phyloP scores from a whole-genome alignment of 2,888 invertebrate species.

The Drosophila monieri region DNA sequence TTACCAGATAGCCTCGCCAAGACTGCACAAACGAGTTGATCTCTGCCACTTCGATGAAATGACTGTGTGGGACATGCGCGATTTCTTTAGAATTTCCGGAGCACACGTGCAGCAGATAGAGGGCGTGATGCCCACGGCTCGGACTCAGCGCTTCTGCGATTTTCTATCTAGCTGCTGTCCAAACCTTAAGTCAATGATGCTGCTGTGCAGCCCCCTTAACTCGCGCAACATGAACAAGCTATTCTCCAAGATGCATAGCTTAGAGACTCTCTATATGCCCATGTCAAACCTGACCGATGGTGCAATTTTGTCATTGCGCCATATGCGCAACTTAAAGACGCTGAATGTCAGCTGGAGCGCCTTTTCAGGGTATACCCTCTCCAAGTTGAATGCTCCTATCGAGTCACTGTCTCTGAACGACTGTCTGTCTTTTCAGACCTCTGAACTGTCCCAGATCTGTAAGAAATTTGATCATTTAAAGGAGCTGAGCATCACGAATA shows the following conservation, averaged over 20 bases:
- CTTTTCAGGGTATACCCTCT: slow-evolving; percentile 29
- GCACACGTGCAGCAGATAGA: slow-evolving; percentile 12
- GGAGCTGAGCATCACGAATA: slow-evolving; percentile 19
- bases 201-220: slow-evolving; percentile 12
- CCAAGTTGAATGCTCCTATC: slow-evolving; percentile 18
- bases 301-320: slow-evolving; percentile 13
- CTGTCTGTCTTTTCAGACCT: slow-evolving; percentile 10
- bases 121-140: neutral
- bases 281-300: slow-evolving; percentile 30
- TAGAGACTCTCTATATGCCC: slow-evolving; percentile 33
- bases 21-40: slow-evolving; percentile 35
- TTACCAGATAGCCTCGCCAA: slow-evolving; percentile 42
- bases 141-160: slow-evolving; percentile 12
- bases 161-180: slow-evolving; percentile 8
- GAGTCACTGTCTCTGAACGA: slow-evolving; percentile 29
- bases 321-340: slow-evolving; percentile 34
- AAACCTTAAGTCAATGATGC: slow-evolving; percentile 21
- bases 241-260: slow-evolving; percentile 20
- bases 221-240: slow-evolving; percentile 13
- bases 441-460: neutral
- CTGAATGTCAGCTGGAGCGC: slow-evolving; percentile 44
- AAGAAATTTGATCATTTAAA: slow-evolving; percentile 22
- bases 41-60: slow-evolving; percentile 26
- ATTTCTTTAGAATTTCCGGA: slow-evolving; percentile 61
- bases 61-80: slow-evolving; percentile 64